Evolutionary conservation across 2,888 invertebrate species (phyloP), one percentile per base, ranked within the genome.

Genomic region (Pycnomerus fuliginosus): DNA sequence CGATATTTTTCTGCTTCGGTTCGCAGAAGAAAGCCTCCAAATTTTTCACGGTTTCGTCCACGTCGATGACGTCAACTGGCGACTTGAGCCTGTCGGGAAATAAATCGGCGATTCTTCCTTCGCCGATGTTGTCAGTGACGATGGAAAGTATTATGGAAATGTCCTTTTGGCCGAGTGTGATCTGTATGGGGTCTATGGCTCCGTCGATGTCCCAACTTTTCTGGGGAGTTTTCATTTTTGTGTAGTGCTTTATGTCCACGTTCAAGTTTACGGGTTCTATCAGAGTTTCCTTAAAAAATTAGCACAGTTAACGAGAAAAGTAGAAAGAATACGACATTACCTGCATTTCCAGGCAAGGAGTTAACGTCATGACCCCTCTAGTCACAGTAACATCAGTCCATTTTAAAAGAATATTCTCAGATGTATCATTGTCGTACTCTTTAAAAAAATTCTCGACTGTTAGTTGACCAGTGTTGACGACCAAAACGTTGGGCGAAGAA

Each of bases 401-500:
- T 62, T 84, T 83, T 20, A 86, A 68, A 32, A 88, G 69, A 45
- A 87, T 80, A 59, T 87, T 87, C 67, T 88, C 87, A 8, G 85
- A 77, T 14, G 82, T 74, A 2, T 77, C 77, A 16, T 64, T 71
- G 2, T 61, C 43, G 38, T 62, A 65, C 39, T 74, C 75, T 15
- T 74, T 70, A 72, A 90, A 88, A 72, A 86, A 87, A 65, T 90
- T 91, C 65, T 87, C 87, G 14, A 90, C 81, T 3, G 78, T 77
- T n/a, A 90, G 74, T 61, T 86, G 83, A 32, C 90, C 86, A 70
- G 83, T 79, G 61, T 87, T 85, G n/a, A 89, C 72, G 13, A 90
- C 80, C 30, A 90, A 68, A 3, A 89, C 75, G 65, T 86, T 87
- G 0, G 87, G 86, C 0, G 87, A 87, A 3, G 85, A 85, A 1